Evolutionary conservation across 2,888 invertebrate species (phyloP), one percentile per base, ranked within the genome.

Genomic region (Hypercompe scribonia): DNA sequence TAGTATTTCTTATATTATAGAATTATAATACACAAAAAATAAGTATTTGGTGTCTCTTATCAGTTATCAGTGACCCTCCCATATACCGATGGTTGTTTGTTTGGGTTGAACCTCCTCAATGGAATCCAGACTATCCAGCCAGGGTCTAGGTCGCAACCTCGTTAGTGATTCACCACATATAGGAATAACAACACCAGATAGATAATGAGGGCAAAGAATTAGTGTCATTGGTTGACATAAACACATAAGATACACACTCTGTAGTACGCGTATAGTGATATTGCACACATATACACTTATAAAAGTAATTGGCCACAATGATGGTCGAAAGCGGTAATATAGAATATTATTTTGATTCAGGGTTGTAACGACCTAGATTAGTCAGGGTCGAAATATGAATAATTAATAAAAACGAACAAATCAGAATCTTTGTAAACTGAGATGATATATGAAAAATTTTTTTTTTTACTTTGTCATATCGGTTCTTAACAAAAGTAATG

Each of bases 61-160:
- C 61, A 4, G 64, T 65, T 36, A 66, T 42, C 42, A 66, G 65
- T 42, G 42, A 42, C 42, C 21, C 39, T 21, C 65, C 68, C 50
- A 54, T 58, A 15, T 33, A 33, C 18, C 34, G 54, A 54, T 58
- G 68, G 72, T 65, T 64, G 39, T 64, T 72, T 42, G 36, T 64
- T 68, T 68, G 58, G 58, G 28, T 36, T 68, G 54, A 58, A 68
- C 28, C n/a, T 31, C 58, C 21, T 58, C 58, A 68, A 58, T 39
- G 31, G 21, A 68, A 58, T 61, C 28, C 58, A n/a, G 68, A 54
- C 36, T n/a, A 42, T 54, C n/a, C 50, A 58, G 36, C 21, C 24
- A 68, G 36, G 68, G 68, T 58, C 68, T 58, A 68, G 58, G 68
- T 68, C 68, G 58, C 54, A 36, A 39, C 58, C 68, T 58, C 68